Evolutionary conservation across 2,113 vertebrate genomes (phyloP).

Genomic region (Bucco capensis): DNA sequence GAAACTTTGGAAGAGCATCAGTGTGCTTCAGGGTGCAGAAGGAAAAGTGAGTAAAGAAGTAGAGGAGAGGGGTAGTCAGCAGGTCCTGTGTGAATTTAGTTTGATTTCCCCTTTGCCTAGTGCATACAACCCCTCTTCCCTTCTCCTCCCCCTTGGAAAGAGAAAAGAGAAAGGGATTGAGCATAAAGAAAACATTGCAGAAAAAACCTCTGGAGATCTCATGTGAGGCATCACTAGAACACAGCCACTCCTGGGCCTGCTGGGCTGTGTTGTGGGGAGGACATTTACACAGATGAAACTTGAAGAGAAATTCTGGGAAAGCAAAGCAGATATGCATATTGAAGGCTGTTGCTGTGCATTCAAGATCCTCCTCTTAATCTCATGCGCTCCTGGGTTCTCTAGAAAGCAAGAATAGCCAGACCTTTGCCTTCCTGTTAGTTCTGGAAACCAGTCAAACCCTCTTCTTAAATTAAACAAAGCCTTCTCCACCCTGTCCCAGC

Average conservation of each 20-base stretch:
- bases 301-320: neutral
- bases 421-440: neutral
- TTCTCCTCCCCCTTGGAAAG: neutral
- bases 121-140: neutral
- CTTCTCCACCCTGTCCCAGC: neutral
- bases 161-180: neutral
- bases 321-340: neutral
- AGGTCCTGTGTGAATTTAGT: neutral
- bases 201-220: neutral
- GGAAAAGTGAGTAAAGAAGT: neutral
- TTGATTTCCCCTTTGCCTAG: neutral
- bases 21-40: neutral
- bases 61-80: neutral
- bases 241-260: neutral
- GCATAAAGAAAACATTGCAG: neutral
- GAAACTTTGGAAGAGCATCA: neutral
- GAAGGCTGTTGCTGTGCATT: neutral
- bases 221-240: neutral
- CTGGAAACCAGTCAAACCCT: neutral
- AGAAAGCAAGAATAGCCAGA: neutral
- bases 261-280: neutral
- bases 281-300: neutral
- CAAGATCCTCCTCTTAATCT: neutral
- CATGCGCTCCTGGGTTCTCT: neutral
- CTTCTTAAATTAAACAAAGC: neutral